phyloP scores from a whole-genome alignment of 2,113 vertebrate genomes.

The Merops nubicus region DNA sequence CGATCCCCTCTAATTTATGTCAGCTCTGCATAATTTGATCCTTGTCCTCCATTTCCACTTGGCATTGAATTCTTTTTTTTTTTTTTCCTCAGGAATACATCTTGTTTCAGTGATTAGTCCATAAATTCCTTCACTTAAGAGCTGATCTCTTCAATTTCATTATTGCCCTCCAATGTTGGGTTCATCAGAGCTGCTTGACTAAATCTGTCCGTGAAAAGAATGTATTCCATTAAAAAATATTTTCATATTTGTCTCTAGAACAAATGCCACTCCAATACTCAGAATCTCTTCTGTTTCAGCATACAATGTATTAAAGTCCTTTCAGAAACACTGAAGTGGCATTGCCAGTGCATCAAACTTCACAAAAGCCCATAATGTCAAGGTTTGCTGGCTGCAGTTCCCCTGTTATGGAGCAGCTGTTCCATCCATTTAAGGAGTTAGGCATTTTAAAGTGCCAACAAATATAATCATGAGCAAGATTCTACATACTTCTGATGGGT shows the following conservation, averaged over 20 bases:
- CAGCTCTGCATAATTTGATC: not conserved
- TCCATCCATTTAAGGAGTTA: not conserved
- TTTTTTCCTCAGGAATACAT: not conserved
- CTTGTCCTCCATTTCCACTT: not conserved
- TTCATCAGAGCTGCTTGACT: not conserved
- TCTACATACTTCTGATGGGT: not conserved
- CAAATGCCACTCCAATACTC: not conserved
- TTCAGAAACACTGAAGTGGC: conserved; percentile 31
- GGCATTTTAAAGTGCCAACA: not conserved
- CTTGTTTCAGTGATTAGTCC: not conserved
- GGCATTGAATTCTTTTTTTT: not conserved
- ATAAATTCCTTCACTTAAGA: conserved; percentile 1
- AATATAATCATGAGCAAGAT: not conserved
- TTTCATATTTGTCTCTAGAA: not conserved
- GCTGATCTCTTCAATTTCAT: conserved; percentile 8
- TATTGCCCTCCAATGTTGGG: not conserved
- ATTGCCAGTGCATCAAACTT: conserved; percentile 13
- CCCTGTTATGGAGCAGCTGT: not conserved
- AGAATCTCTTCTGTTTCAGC: not conserved
- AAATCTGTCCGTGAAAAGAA: not conserved
- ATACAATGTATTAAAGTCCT: not conserved
- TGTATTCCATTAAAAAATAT: not conserved
- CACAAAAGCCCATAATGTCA: conserved; percentile 18
- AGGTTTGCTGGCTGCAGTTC: conserved; percentile 1
- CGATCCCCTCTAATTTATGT: not conserved